Evolutionary conservation across 2,888 invertebrate species (phyloP), one percentile per base, ranked within the genome.

Genomic region (Germaria angustata): DNA sequence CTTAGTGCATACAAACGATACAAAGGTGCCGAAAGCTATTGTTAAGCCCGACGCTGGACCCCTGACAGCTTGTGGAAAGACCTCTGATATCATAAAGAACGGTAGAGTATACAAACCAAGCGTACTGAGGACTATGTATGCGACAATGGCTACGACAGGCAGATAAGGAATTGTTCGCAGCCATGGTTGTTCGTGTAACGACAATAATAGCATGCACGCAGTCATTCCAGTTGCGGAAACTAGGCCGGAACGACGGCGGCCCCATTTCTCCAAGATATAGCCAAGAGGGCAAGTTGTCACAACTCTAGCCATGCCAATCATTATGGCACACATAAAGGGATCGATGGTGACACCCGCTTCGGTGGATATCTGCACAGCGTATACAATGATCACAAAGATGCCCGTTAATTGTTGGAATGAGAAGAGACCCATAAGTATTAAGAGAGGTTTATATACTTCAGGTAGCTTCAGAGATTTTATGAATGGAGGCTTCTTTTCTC

Each of bases 51-150:
- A 94, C 0, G 95, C 95, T 0, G 94, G 87, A 0, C 95, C 95
- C 36, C 94, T 91, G 0, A 93, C 92, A 75, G 92, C 92, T 1
- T 93, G 92, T 0, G 95, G 93, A 86, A 95, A 95, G 0, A 95
- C 92, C 90, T 96, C 95, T 0, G 95, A 95, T 84, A 94, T 94
- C 93, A 95, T 93, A 34, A 95, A 93, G 94, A 95, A 95, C 0
- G 95, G 95, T 63, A 95, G 87, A 0, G 95, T 94, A 11, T 94
- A 90, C 2, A 91, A 85, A 0, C 95, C 91, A 13, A 91, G 22
- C 0, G 90, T 91, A 87, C 88, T 94, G 87, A 65, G 94, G 87
- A 88, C 92, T 92, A 84, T 92, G 87, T 85, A 91, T 8, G 87
- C 75, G 2, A 91, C 85, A 44, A 91, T 89, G 5, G 88, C 85